Evolutionary conservation across 2,113 vertebrate genomes (phyloP), one percentile per base, ranked within the genome.

Genomic region (Tenebrosternarchus preto): DNA sequence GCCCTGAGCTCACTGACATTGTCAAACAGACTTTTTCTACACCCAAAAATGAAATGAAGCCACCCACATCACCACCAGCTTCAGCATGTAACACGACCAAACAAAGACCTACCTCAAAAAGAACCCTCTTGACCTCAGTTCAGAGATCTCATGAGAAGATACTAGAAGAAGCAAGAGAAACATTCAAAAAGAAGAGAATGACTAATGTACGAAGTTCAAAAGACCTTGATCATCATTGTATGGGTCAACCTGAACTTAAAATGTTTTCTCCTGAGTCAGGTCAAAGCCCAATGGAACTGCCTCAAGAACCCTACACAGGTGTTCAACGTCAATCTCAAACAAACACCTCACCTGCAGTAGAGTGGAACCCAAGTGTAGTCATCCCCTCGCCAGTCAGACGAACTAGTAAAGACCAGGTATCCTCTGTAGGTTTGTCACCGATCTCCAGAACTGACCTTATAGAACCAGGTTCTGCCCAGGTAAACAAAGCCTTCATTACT

Each of bases 1-100:
- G 92, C 86, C 93, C 94, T 29, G 94, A 94, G 4, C 73, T 94
- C 15, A 87, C 90, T 33, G 82, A 88, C 29, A 76, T 91, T 17
- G 91, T 95, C 43, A 57, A 73, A 74, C 80, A 86, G 50, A 85
- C 86, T 69, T 91, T 93, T 87, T 81, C 86, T 27, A 83, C 88
- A 73, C 78, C 87, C 11, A 67, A 79, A 39, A 80, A 69, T 64
- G 76, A 77, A 46, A 64, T 16, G 24, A 60, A 80, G 3, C 55
- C 39, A 60, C 25, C 46, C 17, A 20, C 31, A 24, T 68, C 78
- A 72, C 56, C 70, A 2, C 2, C 39, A 24, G 66, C 81, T 50
- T 57, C 87, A 31, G 22, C 66, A 39, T 50, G 76, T 60, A 39
- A 50, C 59, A 11, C 25, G 25, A 24, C 81, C 11, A 77, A 36